Evolutionary conservation across 2,797 vertebrate genomes (phyloP), one percentile per base, ranked within the genome.

Genomic region (Macroramphosus scolopax): DNA sequence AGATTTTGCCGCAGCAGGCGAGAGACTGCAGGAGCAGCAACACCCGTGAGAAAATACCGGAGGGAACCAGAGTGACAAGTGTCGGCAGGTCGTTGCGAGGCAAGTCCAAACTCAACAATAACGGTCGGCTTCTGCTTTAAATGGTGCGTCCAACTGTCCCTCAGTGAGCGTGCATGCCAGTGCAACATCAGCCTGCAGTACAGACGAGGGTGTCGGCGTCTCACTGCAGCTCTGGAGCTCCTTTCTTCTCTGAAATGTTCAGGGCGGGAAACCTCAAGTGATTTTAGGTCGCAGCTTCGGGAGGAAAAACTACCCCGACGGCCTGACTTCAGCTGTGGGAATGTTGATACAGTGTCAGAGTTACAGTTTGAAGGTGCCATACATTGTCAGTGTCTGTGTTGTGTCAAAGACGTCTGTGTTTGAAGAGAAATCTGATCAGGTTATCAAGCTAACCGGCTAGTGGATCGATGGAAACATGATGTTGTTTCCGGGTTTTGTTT

Each of bases 41-140:
- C 10, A 4, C 18, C 2, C 14, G 5, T 83, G 77, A 55, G 75
- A 82, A 87, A 79, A 7, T 15, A 54, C 76, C 60, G 3, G 17
- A 50, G 50, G 70, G 55, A 34, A 17, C 3, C 0, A 3, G 12
- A 22, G 62, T 3, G 57, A 79, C 81, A 51, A 64, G 68, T 65
- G 37, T 28, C 25, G 41, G 33, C 82, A 83, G 32, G 76, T 17
- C 38, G 12, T n/a, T 7, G 10, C 2, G 8, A 56, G 58, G 29
- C 74, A 64, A 52, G 75, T 29, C 47, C 65, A 63, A 60, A 35
- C 70, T 24, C 17, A 26, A 8, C 55, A 29, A 17, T 51, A 80
- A 80, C 69, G 68, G 57, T 39, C 49, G 25, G 0, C 9, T 43
- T 12, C 36, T 18, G 20, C 59, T 44, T 1, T n/a, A 9, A n/a